Base-by-base conservation (phyloP, 2,888 invertebrate genomes). In the Synanthedon andrenaeformis region DNA sequence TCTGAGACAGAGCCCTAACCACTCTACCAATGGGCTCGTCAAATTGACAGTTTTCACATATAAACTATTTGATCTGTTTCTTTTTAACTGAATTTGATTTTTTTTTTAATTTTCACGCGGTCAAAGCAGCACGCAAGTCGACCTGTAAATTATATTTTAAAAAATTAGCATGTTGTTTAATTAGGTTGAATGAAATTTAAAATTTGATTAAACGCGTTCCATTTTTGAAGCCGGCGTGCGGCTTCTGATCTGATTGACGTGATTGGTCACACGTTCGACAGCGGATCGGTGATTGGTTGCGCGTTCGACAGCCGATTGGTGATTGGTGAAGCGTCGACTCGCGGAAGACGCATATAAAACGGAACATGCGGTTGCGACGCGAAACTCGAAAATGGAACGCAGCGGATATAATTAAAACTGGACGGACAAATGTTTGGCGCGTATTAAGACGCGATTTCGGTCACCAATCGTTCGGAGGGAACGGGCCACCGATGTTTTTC, bases 361-460 rank as follows among this genome's bases (percentile, higher is more conserved):
- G 61, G 63, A 66, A 67, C 72, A 67, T 68, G 67, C 68, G 63
- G 69, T 71, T 72, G 70, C 73, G 76, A 68, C 70, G 74, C 70
- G 72, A 71, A 64, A 69, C 69, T 70, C 72, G 78, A 83, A 85
- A 85, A 85, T 84, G 83, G 85, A 81, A 78, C 84, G 69, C 79
- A 78, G 82, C 81, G 82, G 83, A 76, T 86, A 85, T 85, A 84
- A 84, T 84, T 86, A 86, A 82, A 82, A 80, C 79, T 67, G 70
- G 72, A 70, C 79, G 72, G 71, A 78, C 78, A 77, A 80, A 79
- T 79, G 75, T 73, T 66, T 72, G 77, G 76, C 77, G 74, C 64
- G 77, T 72, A 78, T 78, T 74, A 77, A 76, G 75, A 65, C 69
- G 74, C 73, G 70, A 79, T 77, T 77, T 76, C 78, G 76, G 76